phyloP scores from a whole-genome alignment of 2,797 vertebrate species.

The Philypnodon macrostomus region DNA sequence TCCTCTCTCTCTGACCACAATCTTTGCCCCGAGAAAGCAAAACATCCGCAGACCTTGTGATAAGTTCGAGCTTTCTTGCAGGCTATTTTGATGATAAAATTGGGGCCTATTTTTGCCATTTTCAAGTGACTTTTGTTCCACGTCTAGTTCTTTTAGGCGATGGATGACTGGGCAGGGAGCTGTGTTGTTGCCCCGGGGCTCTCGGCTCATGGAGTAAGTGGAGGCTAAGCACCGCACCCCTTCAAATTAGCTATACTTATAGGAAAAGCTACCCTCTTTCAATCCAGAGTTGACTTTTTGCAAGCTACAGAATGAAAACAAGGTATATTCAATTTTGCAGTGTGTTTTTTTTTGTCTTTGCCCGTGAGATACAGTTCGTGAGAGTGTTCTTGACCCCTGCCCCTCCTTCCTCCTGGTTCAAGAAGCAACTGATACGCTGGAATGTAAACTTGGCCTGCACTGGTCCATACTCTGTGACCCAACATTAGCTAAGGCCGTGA shows the following conservation, averaged over 20 bases:
- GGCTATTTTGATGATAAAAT: slow-evolving; percentile 25
- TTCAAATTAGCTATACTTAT: slow-evolving; percentile 49
- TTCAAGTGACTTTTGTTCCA: slow-evolving; percentile 35
- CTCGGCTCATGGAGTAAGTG: slow-evolving; percentile 36
- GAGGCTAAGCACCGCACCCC: slow-evolving; percentile 39
- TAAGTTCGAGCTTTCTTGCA: slow-evolving; percentile 20
- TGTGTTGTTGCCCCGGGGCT: slow-evolving; percentile 43
- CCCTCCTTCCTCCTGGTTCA: slow-evolving; percentile 61
- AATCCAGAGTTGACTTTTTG: slow-evolving; percentile 10
- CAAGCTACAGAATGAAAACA: slow-evolving; percentile 7
- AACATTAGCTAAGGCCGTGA: background rate
- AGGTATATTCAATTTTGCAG: too few species aligned
- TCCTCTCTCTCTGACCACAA: slow-evolving; percentile 21
- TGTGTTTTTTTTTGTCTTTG: too few species aligned
- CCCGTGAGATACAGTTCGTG: slow-evolving; percentile 54
- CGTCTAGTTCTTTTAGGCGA: slow-evolving; percentile 30
- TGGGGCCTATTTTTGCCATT: slow-evolving; percentile 36
- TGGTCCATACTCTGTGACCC: background rate
- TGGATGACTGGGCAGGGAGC: slow-evolving; percentile 31
- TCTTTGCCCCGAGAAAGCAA: slow-evolving; percentile 28
- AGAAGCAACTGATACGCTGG: slow-evolving; percentile 70
- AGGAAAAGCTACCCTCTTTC: slow-evolving; percentile 21
- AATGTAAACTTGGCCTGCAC: slow-evolving; percentile 59
- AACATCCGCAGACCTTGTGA: slow-evolving; percentile 24
- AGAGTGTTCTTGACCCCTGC: slow-evolving; percentile 66